Evolutionary conservation across 1,140 invertebrate species (phyloP).

Genomic region (Lysiphlebus fabarum): DNA sequence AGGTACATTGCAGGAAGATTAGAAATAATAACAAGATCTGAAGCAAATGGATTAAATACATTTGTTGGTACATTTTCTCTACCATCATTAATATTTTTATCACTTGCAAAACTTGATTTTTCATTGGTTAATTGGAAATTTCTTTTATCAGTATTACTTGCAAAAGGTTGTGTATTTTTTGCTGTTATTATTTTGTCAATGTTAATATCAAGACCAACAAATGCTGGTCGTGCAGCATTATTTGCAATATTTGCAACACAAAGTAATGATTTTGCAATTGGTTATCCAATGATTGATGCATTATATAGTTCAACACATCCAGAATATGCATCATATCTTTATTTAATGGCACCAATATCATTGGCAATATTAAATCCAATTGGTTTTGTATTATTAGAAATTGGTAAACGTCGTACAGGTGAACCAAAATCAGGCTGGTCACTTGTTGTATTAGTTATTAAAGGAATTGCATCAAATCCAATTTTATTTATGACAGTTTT

Average conservation of each 20-base stretch:
- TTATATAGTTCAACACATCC: conserved; percentile 77
- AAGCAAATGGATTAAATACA: conserved; percentile 84
- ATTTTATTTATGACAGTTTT: conserved; percentile 88
- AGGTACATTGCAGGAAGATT: conserved; percentile 89
- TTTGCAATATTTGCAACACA: conserved; percentile 95
- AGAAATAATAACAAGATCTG: conserved; percentile 76
- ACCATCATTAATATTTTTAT: conserved; percentile 86
- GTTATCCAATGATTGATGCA: conserved; percentile 85
- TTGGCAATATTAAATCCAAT: conserved; percentile 89
- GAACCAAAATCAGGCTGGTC: conserved; percentile 35
- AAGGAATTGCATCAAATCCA: conserved; percentile 82
- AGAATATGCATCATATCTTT: conserved; percentile 87
- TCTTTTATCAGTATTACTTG: conserved; percentile 76
- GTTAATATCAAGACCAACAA: conserved; percentile 74
- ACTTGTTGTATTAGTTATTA: conserved; percentile 53
- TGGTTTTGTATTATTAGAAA: conserved; percentile 86
- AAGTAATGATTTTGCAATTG: conserved; percentile 97
- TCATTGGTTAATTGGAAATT: conserved; percentile 85
- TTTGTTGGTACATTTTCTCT: conserved; percentile 92
- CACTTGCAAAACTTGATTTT: conserved; percentile 85
- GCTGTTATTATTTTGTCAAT: conserved; percentile 75
- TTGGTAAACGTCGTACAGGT: conserved; percentile 61
- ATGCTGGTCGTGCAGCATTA: conserved; percentile 81
- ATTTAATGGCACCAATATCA: conserved; percentile 91
- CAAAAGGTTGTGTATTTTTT: conserved; percentile 84